Conservation (phyloP, 35 echinoderm and acorn worm species). For the Apostichopus californicus region DNA sequence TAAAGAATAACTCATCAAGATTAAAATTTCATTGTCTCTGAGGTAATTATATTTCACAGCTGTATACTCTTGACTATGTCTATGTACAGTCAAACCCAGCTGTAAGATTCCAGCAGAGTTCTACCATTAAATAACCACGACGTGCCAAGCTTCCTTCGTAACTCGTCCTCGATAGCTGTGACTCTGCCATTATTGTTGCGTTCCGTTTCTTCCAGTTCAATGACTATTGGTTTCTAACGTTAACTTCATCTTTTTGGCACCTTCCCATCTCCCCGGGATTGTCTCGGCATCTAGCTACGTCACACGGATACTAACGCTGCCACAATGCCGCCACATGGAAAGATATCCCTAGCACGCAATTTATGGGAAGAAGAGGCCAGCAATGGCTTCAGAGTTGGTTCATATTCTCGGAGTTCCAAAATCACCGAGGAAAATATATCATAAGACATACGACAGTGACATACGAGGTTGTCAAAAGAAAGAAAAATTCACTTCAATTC, state of each 20-base stretch:
- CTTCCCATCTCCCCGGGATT: background rate
- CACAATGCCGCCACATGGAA: too few species aligned
- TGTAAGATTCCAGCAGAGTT: background rate
- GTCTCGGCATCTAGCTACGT: too few species aligned
- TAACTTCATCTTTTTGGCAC: background rate
- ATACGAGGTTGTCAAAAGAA: too few species aligned
- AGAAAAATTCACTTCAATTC: too few species aligned
- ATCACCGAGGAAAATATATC: too few species aligned
- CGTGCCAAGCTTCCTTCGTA: background rate
- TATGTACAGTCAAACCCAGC: background rate
- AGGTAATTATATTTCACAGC: background rate
- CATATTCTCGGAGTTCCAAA: too few species aligned
- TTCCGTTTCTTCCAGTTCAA: background rate
- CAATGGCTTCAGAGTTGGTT: too few species aligned
- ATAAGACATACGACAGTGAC: too few species aligned
- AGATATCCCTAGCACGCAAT: too few species aligned
- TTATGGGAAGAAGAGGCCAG: too few species aligned
- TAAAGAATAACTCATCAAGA: background rate
- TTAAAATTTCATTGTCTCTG: background rate
- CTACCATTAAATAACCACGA: background rate
- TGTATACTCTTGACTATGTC: background rate
- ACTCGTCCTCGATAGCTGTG: background rate
- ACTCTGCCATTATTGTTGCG: background rate
- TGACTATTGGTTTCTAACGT: background rate
- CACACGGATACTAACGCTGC: too few species aligned